Conservation (phyloP, 2,888 invertebrate genomes). For the Idaea dimidiata region DNA sequence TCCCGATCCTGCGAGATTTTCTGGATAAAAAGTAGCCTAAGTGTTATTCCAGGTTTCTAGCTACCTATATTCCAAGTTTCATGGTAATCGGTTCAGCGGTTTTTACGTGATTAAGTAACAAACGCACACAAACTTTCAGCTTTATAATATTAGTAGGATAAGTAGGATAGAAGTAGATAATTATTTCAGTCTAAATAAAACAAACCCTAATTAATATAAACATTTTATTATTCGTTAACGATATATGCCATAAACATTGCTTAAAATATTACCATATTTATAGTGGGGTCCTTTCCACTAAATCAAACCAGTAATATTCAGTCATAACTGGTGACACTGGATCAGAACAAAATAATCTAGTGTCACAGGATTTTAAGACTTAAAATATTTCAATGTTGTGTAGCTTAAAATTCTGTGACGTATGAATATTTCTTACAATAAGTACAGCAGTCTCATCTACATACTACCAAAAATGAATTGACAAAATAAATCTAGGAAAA, state of each 20-base stretch:
- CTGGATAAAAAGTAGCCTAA: too few relatives aligned
- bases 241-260: slow-evolving; percentile 43
- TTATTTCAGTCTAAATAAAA: slow-evolving; percentile 22
- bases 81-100: too few relatives aligned
- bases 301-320: slow-evolving; percentile 40
- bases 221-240: slow-evolving; percentile 63
- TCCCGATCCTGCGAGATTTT: too few relatives aligned
- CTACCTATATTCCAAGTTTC: too few relatives aligned
- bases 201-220: slow-evolving; percentile 43
- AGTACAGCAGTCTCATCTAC: slow-evolving; percentile 45
- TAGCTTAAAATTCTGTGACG: slow-evolving; percentile 7
- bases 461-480: slow-evolving; percentile 23
- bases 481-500: slow-evolving; percentile 30
- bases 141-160: too few relatives aligned
- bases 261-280: slow-evolving; percentile 50
- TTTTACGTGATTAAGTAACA: too few relatives aligned
- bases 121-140: too few relatives aligned
- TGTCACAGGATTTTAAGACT: not conserved
- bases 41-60: too few relatives aligned
- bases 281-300: slow-evolving; percentile 63
- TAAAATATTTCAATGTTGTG: not conserved
- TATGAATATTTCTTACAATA: slow-evolving; percentile 11
- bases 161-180: too few relatives aligned
- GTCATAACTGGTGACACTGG: slow-evolving; percentile 68
- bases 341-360: slow-evolving; percentile 23